Base-by-base conservation (phyloP, 2,113 vertebrate species). In the Microtus richardsoni region DNA sequence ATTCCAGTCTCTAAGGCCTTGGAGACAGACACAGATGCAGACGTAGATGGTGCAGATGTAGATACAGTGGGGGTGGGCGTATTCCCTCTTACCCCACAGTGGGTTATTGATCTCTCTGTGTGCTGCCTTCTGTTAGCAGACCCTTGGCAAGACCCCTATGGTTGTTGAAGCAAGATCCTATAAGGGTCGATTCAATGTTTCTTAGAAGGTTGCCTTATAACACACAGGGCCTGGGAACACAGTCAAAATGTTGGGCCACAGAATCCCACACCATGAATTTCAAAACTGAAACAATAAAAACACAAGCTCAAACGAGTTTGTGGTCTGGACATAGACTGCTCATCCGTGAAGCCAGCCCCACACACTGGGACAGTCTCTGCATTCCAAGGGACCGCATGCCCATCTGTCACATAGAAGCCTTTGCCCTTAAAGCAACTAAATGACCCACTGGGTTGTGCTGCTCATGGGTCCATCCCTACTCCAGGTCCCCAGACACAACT, bases 241-340 rank as follows among this genome's bases (percentile, higher is more conserved):
- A 83, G 78, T 47, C 2, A 82, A 83, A 84, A 83, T 1, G 2
- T 7, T 13, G 33, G 19, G 24, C 6, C 21, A 26, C 71, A 39
- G 75, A 26, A 36, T 91, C 28, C 58, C 28, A 58, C 4, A 7
- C 49, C 47, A n/a, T 24, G 16, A 80, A 74, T 83, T 60, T 88
- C 60, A 60, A 71, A 52, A 49, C 1, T 0, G 52, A 2, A 0
- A 1, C 12, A 26, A n/a, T 5, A 33, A 49, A 41, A 66, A 66
- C 36, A 4, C 44, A 39, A 41, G 54, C 5, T 39, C n/a, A 79
- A 36, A 8, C 0, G 6, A 2, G 52, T 30, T 70, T 4, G 1
- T 2, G 3, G 41, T 14, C 8, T 16, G 4, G 11, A 12, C 12
- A 0, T 3, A 3, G 19, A 30, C 11, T 4, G 4, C 22, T 60